Conservation (phyloP, 2,888 invertebrate genomes). For the Amiota communis region DNA sequence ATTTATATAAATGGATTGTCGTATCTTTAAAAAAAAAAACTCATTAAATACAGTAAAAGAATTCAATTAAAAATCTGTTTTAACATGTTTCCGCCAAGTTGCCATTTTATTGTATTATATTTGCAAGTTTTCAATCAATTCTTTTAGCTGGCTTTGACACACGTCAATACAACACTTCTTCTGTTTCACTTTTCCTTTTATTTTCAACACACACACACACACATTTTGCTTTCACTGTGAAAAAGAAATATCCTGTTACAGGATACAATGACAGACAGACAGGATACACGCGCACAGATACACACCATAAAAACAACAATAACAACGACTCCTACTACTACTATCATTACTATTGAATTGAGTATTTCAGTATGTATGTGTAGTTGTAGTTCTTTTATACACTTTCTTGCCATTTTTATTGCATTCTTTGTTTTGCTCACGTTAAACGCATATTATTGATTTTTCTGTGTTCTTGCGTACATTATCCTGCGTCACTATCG, state of each 20-base stretch:
- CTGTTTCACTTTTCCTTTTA: background rate
- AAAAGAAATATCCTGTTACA: conserved; percentile 20
- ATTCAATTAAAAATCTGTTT: background rate
- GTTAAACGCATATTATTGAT: conserved; percentile 52
- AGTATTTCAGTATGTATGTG: no score
- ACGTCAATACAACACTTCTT: background rate
- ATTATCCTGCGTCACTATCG: background rate
- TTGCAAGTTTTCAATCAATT: background rate
- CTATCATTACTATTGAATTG: no score
- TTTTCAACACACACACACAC: background rate
- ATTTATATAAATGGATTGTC: no score
- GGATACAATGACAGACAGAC: conserved; percentile 6
- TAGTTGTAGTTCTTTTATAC: background rate
- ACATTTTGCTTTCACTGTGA: background rate
- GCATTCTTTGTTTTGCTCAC: conserved; percentile 59
- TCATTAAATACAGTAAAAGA: background rate
- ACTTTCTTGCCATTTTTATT: conserved; percentile 23
- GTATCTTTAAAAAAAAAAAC: no score
- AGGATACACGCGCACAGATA: background rate
- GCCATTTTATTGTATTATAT: no score
- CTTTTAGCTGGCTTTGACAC: background rate
- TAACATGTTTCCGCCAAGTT: background rate
- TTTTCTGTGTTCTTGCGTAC: background rate
- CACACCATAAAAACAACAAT: background rate
- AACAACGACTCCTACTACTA: background rate